Base-by-base conservation (phyloP, 1,140 invertebrate genomes). In the Ceratosolen solmsi region DNA sequence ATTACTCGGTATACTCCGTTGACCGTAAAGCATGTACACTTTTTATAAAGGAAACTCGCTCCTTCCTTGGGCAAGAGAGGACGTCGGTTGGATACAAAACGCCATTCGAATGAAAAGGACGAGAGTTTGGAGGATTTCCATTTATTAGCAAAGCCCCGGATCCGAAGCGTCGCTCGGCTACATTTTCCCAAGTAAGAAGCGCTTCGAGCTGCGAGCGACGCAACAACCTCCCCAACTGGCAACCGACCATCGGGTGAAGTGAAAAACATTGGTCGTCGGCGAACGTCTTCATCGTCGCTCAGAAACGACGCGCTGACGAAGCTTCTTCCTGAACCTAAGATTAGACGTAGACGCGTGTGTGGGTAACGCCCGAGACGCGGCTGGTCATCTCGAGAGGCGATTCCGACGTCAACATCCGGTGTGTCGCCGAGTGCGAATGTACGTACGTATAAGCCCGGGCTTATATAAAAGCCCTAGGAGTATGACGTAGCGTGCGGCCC, bases 351-450 rank as follows among this genome's bases (percentile, higher is more conserved):
- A n/a, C 22, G 58, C 27, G 56, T 0, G 15, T 17, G 71, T 11
- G 41, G n/a, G 70, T 22, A 25, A 58, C n/a, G n/a, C 56, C 9
- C 13, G 63, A 80, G 71, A 81, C 46, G 71, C 58, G 79, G n/a
- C n/a, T n/a, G n/a, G 79, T 80, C 70, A 80, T 74, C 41, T 58
- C 51, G 36, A 33, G 38, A 51, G 33, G 56, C 15, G 72, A 51
- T 11, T 25, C 41, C 76, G 60, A 65, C 79, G n/a, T 68, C 79
- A 75, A 81, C 79, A 75, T 81, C 72, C 79, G 79, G 58, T 46
- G 15, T 27, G 72, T 56, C 46, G 36, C 11, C 63, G 4, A 65
- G 30, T 20, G 33, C 15, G 20, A 65, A 65, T 38, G 30, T 65
- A 38, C n/a, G n/a, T n/a, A n/a, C n/a, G n/a, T n/a, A n/a, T n/a